Percentiles rank a stretch among this genome's conserved stretches.
Evolutionary conservation across 2,797 vertebrate species (phyloP).

Genomic region (Acropternis orthonyx): DNA sequence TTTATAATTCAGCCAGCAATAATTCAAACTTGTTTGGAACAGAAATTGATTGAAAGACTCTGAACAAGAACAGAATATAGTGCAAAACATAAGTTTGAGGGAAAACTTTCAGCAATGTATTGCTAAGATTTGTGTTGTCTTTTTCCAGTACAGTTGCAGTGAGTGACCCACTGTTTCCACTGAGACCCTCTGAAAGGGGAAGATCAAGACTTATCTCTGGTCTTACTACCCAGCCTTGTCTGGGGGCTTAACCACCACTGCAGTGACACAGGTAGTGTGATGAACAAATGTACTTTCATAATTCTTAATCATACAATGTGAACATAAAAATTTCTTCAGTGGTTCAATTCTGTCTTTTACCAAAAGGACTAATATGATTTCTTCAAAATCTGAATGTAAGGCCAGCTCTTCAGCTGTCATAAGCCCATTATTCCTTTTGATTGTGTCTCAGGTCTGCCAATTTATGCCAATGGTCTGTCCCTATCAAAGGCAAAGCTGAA

Average conservation of each 20-base stretch:
- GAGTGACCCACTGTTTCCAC: not conserved
- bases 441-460: not conserved
- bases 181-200: not conserved
- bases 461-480: not conserved
- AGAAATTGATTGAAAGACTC: not conserved
- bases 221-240: not conserved
- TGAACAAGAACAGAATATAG: not conserved
- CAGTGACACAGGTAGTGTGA: not conserved
- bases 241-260: not conserved
- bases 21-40: constrained; percentile 11
- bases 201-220: not conserved
- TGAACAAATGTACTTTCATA: not conserved
- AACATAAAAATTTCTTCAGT: not conserved
- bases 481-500: not conserved
- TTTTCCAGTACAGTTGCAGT: accelerated
- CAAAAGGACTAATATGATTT: not conserved
- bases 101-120: not conserved
- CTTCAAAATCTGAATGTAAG: not conserved
- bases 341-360: not conserved
- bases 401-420: not conserved
- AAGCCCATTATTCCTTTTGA: not conserved
- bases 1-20: constrained; percentile 13
- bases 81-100: not conserved
- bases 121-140: not conserved
- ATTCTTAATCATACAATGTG: not conserved